Evolutionary conservation across 2,797 vertebrate genomes (phyloP).

Genomic region (Toxotes lorentzi): DNA sequence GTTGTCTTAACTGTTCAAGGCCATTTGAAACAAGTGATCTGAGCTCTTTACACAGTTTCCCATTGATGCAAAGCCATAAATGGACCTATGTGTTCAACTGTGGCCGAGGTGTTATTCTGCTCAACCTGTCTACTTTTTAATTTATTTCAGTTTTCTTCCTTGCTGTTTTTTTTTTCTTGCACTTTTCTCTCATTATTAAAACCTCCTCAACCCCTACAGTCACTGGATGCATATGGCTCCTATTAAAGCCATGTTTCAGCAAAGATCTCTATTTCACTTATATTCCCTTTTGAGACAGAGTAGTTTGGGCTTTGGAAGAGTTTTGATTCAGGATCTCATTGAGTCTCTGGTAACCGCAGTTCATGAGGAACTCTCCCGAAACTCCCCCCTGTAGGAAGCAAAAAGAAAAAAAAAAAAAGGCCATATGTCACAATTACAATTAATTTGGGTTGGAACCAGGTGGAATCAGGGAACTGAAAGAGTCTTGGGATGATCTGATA

Average conservation of each 20-base stretch:
- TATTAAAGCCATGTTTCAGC: slow-evolving; percentile 80
- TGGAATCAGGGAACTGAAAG: slow-evolving; percentile 42
- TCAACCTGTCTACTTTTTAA: slow-evolving; percentile 58
- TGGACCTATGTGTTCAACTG: slow-evolving; percentile 34
- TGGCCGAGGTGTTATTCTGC: slow-evolving; percentile 42
- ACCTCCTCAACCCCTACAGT: slow-evolving; percentile 59
- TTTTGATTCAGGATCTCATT: slow-evolving; percentile 66
- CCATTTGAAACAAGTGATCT: slow-evolving; percentile 29
- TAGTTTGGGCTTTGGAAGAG: slow-evolving; percentile 66
- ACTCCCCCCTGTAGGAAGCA: slow-evolving; percentile 38
- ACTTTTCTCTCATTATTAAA: slow-evolving; percentile 71
- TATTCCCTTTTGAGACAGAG: slow-evolving; percentile 71
- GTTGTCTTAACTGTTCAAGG: slow-evolving; percentile 39
- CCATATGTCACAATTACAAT: slow-evolving; percentile 58
- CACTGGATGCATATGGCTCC: slow-evolving; percentile 80
- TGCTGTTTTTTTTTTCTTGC: slow-evolving; percentile 65
- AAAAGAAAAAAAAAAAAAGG: too few species aligned
- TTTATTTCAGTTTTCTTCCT: slow-evolving; percentile 63
- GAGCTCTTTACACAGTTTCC: slow-evolving; percentile 30
- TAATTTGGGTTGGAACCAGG: slow-evolving; percentile 43
- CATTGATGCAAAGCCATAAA: slow-evolving; percentile 35
- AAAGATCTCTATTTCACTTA: slow-evolving; percentile 75
- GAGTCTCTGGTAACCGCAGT: slow-evolving; percentile 64
- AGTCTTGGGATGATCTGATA: slow-evolving; percentile 25
- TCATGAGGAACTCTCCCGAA: slow-evolving; percentile 40